Percentiles rank a stretch among this genome's conserved stretches.
These are phyloP conservation scores for Eilema caniola DNA, from an alignment of 2,888 invertebrate species.

Conservation along the genomic window DNA sequence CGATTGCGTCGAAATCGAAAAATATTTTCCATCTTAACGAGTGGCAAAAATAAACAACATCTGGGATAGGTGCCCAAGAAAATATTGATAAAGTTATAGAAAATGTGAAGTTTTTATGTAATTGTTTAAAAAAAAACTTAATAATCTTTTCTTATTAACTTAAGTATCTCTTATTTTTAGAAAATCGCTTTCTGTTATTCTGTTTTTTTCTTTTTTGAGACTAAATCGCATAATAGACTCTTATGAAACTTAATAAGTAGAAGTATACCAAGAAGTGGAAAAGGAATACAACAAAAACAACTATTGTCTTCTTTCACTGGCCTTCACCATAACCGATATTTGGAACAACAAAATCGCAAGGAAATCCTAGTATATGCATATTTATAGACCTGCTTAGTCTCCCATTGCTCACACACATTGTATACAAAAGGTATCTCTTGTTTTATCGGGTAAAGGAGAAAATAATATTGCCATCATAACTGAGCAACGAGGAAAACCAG, in stretches of 20 bases:
- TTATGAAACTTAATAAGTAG: not conserved
- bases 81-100: too few species aligned
- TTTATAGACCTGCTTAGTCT: not conserved
- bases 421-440: not conserved
- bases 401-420: not conserved
- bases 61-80: too few species aligned
- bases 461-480: constrained; percentile 6
- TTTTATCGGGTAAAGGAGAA: not conserved
- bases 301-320: too few species aligned
- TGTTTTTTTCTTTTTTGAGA: not conserved
- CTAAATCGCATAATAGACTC: not conserved
- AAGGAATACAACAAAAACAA: too few species aligned
- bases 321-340: not conserved
- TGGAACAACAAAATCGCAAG: too few species aligned
- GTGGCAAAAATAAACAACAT: too few species aligned
- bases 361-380: not conserved
- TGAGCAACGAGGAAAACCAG: constrained; percentile 3
- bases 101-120: too few species aligned
- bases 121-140: too few species aligned
- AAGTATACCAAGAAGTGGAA: not conserved
- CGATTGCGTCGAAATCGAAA: not conserved
- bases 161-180: too few species aligned
- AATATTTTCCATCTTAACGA: not conserved
- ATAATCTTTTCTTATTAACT: too few species aligned
- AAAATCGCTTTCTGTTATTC: not conserved